These are phyloP conservation scores for Cosmopolites sordidus DNA, from an alignment of 2,888 invertebrate genomes.

Conservation along the genomic window DNA sequence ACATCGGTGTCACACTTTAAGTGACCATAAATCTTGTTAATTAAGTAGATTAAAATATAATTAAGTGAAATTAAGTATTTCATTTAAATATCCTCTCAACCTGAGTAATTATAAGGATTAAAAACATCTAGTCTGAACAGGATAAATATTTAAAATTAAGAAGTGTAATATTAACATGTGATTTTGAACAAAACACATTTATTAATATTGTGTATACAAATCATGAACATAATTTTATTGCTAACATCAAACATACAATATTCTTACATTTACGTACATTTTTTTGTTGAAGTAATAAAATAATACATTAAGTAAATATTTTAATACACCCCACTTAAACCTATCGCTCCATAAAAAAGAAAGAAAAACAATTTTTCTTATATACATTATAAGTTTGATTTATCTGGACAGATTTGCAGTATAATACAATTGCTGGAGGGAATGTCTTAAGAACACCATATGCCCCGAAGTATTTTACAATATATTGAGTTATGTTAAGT, in stretches of 20 bases:
- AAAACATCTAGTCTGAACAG: too few species aligned
- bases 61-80: too few species aligned
- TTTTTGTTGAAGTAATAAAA: constrained; percentile 45
- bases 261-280: constrained; percentile 50
- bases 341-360: constrained; percentile 45
- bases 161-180: too few species aligned
- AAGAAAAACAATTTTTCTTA: constrained; percentile 44
- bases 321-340: constrained; percentile 42
- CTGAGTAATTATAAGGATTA: too few species aligned
- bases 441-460: constrained; percentile 43
- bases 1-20: too few species aligned
- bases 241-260: constrained; percentile 51
- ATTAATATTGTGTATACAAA: constrained; percentile 49
- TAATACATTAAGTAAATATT: constrained; percentile 43
- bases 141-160: too few species aligned
- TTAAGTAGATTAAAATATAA: too few species aligned
- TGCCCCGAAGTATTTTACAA: constrained; percentile 12
- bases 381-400: constrained; percentile 51
- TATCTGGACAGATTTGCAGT: constrained; percentile 50
- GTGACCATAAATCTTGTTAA: too few species aligned
- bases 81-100: too few species aligned
- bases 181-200: constrained; percentile 48
- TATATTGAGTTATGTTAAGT: not conserved
- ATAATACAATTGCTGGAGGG: constrained; percentile 50
- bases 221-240: constrained; percentile 47